Evolutionary conservation across 2,888 invertebrate species (phyloP), one percentile per base, ranked within the genome.

Genomic region (Meghimatium bilineatum): DNA sequence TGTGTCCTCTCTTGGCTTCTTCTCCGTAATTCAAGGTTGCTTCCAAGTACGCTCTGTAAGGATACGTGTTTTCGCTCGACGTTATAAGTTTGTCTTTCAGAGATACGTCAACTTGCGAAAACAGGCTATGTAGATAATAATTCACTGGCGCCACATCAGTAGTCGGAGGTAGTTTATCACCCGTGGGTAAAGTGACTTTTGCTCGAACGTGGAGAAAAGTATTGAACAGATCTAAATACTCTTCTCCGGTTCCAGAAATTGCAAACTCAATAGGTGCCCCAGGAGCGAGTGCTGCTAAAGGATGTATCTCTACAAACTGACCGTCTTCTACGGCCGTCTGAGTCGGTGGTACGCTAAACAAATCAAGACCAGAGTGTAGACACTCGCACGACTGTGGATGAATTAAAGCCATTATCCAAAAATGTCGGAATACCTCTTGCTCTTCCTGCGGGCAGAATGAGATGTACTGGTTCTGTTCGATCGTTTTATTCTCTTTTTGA

Each of bases 11-110:
- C 14, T 72, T 44, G 44, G 72, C 49, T 0, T 72, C 72, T 23
- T 72, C 72, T 6, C 85, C 81, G 44, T 84, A 82, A 44, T 34
- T 75, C n/a, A 86, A 75, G 20, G 85, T 44, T 0, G 82, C 71
- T 80, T 88, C 85, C n/a, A 87, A 20, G 63, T 79, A 81, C 10
- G 85, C n/a, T 52, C 84, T 84, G 76, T 86, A 88, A 0, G 86
- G 86, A 74, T 86, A 87, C 23, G 79, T 80, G 77, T 87, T 86
- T n/a, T 80, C 77, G 29, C 83, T 78, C 29, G 78, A 10, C 0
- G 83, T 83, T 10, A 87, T 38, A 0, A 86, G 63, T 1, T 36
- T 84, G 29, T 80, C 84, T 29, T 87, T 85, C 44, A 88, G 56
- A n/a, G 66, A 71, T 12, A 88, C 72, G 32, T 87, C 86, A 5